Evolutionary conservation across 2,113 vertebrate species (phyloP).

Genomic region (Vulpes vulpes): DNA sequence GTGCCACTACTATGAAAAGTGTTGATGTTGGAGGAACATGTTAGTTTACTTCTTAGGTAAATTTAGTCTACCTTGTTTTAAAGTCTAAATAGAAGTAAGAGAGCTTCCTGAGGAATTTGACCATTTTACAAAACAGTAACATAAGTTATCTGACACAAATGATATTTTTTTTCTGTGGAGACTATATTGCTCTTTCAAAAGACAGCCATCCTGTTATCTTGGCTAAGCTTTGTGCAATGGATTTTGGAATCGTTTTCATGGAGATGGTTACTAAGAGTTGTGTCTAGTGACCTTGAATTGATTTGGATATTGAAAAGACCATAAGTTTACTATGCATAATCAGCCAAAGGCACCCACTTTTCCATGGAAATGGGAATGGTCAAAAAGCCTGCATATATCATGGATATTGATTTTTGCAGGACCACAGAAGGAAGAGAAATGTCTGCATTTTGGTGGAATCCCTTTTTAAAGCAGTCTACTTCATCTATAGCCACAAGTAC

Average conservation of each 20-base stretch:
- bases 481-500: not conserved
- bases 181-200: slow-evolving; percentile 49
- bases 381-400: slow-evolving; percentile 5
- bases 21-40: not conserved
- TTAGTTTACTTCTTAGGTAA: not conserved
- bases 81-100: slow-evolving; percentile 7
- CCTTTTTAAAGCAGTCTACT: not conserved
- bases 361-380: not conserved
- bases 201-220: slow-evolving; percentile 24
- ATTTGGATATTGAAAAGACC: slow-evolving; percentile 35
- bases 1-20: not conserved
- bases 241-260: not conserved
- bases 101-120: not conserved
- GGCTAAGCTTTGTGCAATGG: not conserved
- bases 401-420: slow-evolving; percentile 26
- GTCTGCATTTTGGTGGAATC: not conserved
- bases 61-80: not conserved
- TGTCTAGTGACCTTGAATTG: not conserved
- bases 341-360: not conserved
- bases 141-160: slow-evolving; percentile 24
- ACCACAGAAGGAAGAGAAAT: not conserved
- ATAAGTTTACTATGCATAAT: not conserved
- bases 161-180: not conserved
- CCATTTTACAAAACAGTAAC: not conserved
- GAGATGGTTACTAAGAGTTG: slow-evolving; percentile 3